Evolutionary conservation across 2,113 vertebrate species (phyloP), one percentile per base, ranked within the genome.

Genomic region (Saccopteryx bilineata): DNA sequence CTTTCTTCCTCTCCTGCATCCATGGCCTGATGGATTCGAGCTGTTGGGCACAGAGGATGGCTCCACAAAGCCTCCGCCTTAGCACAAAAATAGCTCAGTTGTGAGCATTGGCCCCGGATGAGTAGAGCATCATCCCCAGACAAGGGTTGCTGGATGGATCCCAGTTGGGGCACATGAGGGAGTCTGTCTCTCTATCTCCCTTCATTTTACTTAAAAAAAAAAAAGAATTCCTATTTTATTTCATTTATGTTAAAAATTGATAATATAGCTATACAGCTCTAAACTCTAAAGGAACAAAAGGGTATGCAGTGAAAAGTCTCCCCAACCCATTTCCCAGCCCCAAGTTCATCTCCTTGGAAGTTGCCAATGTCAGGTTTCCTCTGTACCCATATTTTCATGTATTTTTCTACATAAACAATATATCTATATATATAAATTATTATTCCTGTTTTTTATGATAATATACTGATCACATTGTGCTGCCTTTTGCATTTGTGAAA

Each of bases 371-470:
- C 79, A 23, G 72, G 28, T 85, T 90, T 93, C 31, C n/a, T 89
- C 90, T 60, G 19, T 76, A 71, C 56, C 13, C n/a, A 28, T 71
- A 61, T 60, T 68, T 86, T 81, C 28, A 18, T 66, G 2, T 80
- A 10, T 60, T 69, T 81, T 95, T 91, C 52, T 79, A 94, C 75
- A 81, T 19, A 86, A 65, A n/a, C 19, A 60, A 52, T 39, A 39
- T 39, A 39, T 39, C 39, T 39, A 39, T 39, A 24, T 71, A 65
- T 50, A 65, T 28, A 85, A 1, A 14, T 54, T 19, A 0, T 28
- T 78, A 90, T 46, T 52, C 11, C 39, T 92, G 39, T 19, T 85
- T 79, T 69, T 39, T 52, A 68, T 78, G 8, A 46, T 56, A 60
- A 65, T 72, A 54, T 66, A 26, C 28, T 79, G 14, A 75, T 72